A percentile compares a stretch with the other conserved stretches of the same genome.
phyloP scores from a whole-genome alignment of 92 coral and sea anemone genomes.

The Phenganax stokvisi region DNA sequence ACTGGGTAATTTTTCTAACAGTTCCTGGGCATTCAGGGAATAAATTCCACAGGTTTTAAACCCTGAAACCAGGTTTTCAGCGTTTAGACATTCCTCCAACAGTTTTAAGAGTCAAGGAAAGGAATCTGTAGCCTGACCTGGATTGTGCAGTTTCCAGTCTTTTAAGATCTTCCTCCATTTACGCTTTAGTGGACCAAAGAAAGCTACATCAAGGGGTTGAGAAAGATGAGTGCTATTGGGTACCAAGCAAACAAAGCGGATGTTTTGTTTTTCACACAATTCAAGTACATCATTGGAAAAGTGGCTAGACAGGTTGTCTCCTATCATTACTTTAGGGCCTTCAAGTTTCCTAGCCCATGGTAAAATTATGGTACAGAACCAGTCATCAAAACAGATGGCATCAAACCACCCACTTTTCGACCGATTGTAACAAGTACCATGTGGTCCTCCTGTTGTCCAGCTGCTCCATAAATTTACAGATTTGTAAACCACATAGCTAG shows the following conservation, averaged over 20 bases:
- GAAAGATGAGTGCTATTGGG: slow-evolving; percentile 22
- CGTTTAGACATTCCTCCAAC: not conserved
- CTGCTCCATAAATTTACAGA: slow-evolving; percentile 1
- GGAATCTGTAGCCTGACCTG: not conserved
- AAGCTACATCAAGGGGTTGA: slow-evolving; percentile 21
- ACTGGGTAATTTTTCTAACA: not conserved
- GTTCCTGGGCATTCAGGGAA: not conserved
- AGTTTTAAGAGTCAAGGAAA: not conserved
- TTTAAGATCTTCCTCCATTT: slow-evolving; percentile 7
- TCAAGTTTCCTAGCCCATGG: slow-evolving; percentile 18
- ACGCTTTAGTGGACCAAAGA: slow-evolving; percentile 9
- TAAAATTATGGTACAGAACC: not conserved
- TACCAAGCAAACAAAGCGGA: slow-evolving; percentile 7
- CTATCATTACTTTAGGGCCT: slow-evolving; percentile 3
- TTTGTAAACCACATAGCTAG: slow-evolving; percentile 14
- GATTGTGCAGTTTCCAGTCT: not conserved
- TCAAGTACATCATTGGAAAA: slow-evolving; percentile 3
- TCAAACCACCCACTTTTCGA: slow-evolving; percentile 16
- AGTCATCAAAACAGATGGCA: slow-evolving; percentile 4
- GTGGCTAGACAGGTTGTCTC: slow-evolving; percentile 7
- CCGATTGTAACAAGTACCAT: not conserved
- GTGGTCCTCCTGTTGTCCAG: slow-evolving; percentile 16
- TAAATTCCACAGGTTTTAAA: slow-evolving; percentile 20
- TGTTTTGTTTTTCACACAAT: not conserved
- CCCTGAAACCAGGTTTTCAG: slow-evolving; percentile 1